Percentiles rank a stretch among this genome's conserved stretches.
Evolutionary conservation across 1,140 invertebrate genomes (phyloP).

Genomic region (Vollenhovia emeryi): DNA sequence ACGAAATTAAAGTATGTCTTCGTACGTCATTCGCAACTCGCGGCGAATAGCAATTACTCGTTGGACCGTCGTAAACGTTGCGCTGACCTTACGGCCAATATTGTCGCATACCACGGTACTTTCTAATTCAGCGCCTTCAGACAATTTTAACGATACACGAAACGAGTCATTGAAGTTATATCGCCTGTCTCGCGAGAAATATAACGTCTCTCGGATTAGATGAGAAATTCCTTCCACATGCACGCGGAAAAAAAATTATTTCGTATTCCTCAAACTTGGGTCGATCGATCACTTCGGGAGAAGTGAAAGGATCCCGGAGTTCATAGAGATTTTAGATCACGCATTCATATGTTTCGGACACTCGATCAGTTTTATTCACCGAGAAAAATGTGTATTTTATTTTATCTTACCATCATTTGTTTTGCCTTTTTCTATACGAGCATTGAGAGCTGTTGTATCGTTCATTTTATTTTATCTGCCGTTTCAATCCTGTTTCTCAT

Average conservation of each 20-base stretch:
- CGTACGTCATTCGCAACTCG: constrained; percentile 49
- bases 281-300: constrained; percentile 12
- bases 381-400: neutral
- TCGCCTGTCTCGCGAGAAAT: neutral
- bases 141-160: constrained; percentile 9
- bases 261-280: constrained; percentile 1
- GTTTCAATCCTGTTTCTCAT: neutral
- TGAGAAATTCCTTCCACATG: too few species aligned
- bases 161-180: constrained; percentile 22
- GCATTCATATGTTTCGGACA: neutral
- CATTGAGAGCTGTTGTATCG: neutral
- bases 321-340: neutral
- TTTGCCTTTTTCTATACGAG: neutral
- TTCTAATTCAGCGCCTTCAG: constrained; percentile 41
- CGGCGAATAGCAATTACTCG: constrained; percentile 58
- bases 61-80: neutral
- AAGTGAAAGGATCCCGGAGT: neutral
- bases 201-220: neutral
- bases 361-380: neutral
- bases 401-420: neutral
- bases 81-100: constrained; percentile 19
- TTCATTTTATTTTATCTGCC: neutral
- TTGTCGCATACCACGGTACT: constrained; percentile 54
- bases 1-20: constrained; percentile 55
- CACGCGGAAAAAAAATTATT: neutral